phyloP scores from a whole-genome alignment of 2,888 invertebrate species.

The Eristalis pertinax region DNA sequence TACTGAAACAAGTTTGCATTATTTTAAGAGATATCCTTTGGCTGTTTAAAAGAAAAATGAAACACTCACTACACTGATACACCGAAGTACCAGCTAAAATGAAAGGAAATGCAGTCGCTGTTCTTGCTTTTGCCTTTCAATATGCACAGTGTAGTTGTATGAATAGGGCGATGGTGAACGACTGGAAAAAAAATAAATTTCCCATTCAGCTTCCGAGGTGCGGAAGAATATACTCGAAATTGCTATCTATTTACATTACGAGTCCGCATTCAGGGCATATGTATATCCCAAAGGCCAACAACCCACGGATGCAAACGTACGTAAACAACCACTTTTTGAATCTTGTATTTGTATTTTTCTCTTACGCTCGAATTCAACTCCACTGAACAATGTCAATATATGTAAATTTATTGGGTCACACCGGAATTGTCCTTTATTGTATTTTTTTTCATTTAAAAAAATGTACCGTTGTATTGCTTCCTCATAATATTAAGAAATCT shows the following conservation, averaged over 20 bases:
- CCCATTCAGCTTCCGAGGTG: conserved; percentile 27
- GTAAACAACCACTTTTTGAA: conserved; percentile 33
- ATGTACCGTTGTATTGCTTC: conserved; percentile 11
- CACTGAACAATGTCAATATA: conserved; percentile 69
- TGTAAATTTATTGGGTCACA: conserved; percentile 68
- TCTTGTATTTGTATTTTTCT: conserved; percentile 19
- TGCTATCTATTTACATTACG: conserved; percentile 45
- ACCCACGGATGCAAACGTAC: conserved; percentile 17
- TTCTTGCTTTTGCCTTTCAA: not conserved
- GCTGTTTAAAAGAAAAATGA: not conserved
- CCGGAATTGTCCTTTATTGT: not conserved
- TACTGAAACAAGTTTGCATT: not conserved
- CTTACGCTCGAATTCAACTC: conserved; percentile 47
- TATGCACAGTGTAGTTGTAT: not conserved
- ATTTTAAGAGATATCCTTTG: not conserved
- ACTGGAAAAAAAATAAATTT: conserved; percentile 20
- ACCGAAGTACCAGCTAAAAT: conserved; percentile 2
- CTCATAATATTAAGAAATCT: not conserved
- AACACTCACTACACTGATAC: conserved; percentile 8
- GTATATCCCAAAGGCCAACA: conserved; percentile 2
- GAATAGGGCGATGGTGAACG: not conserved
- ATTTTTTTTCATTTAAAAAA: conserved; percentile 21
- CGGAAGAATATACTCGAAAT: conserved; percentile 36
- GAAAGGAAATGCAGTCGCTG: not conserved
- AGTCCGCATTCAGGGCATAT: conserved; percentile 9